Percentiles rank a stretch among this genome's conserved stretches.
phyloP scores from a whole-genome alignment of 2,888 invertebrate species.

The Eristalinus aeneus region DNA sequence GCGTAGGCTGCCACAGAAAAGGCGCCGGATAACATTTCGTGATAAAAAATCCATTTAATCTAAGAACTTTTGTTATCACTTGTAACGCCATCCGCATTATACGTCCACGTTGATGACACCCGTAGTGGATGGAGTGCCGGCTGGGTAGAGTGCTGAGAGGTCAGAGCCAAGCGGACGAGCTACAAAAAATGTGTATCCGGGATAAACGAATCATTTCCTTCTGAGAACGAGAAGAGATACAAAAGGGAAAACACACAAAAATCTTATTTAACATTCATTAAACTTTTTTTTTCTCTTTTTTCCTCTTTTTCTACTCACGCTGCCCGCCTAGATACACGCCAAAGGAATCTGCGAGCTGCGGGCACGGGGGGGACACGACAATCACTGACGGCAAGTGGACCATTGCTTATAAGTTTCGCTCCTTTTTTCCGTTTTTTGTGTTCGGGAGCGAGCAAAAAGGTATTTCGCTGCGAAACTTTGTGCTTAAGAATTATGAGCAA shows the following conservation, averaged over 20 bases:
- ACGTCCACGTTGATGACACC: conserved; percentile 5
- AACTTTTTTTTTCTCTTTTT: conserved; percentile 33
- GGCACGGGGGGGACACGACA: conserved; percentile 2
- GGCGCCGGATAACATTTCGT: conserved; percentile 4
- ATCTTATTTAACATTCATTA: conserved; percentile 67
- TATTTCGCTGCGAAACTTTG: not conserved
- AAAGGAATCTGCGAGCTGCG: not conserved
- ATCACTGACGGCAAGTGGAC: conserved; percentile 7
- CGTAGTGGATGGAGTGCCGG: not conserved
- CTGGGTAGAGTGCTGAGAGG: not conserved
- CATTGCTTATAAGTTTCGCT: not conserved
- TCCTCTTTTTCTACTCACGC: not conserved
- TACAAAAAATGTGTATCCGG: not conserved
- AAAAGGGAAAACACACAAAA: conserved; percentile 46
- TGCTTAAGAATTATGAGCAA: not conserved
- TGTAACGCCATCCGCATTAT: conserved; percentile 51
- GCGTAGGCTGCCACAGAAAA: not conserved
- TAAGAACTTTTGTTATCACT: conserved; percentile 62
- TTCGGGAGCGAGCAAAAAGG: not conserved
- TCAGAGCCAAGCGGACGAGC: not conserved
- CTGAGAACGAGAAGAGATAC: conserved; percentile 33
- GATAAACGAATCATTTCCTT: conserved; percentile 26
- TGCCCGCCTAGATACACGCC: not conserved
- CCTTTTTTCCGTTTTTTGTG: not conserved
- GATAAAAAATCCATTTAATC: conserved; percentile 43